Evolutionary conservation across 2,888 invertebrate genomes (phyloP).

Genomic region (Diachrysia chrysitis): DNA sequence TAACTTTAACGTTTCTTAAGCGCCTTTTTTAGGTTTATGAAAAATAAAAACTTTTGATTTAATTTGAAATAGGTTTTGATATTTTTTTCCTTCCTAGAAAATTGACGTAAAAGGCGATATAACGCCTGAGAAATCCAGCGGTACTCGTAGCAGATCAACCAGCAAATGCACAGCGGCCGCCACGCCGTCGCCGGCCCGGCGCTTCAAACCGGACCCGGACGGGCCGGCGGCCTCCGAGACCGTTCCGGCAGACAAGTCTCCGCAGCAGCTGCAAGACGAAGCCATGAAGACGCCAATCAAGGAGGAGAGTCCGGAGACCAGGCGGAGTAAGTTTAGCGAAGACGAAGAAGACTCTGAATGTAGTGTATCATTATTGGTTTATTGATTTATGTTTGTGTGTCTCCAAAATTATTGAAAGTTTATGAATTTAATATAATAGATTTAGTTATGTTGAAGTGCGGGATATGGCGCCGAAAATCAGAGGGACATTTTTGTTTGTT

Average conservation of each 20-base stretch:
- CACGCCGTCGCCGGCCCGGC: constrained; percentile 76
- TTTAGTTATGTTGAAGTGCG: neutral
- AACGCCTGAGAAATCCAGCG: constrained; percentile 80
- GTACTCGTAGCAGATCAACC: constrained; percentile 72
- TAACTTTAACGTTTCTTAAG: too few relatives aligned
- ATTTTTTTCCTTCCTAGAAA: constrained; percentile 82
- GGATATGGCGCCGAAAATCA: neutral
- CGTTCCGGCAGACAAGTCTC: constrained; percentile 24
- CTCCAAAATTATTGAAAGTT: neutral
- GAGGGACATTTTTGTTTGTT: neutral
- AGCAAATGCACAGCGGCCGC: constrained; percentile 77
- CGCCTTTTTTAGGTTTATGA: too few relatives aligned
- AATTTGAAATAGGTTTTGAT: too few relatives aligned
- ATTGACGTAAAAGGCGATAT: constrained; percentile 84
- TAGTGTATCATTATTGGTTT: neutral
- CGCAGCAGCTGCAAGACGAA: constrained; percentile 42
- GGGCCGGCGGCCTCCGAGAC: constrained; percentile 47
- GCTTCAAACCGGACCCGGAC: constrained; percentile 82
- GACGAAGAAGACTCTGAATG: neutral
- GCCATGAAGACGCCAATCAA: constrained; percentile 73
- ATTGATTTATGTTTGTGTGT: neutral
- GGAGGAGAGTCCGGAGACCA: constrained; percentile 75
- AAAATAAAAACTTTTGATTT: too few relatives aligned
- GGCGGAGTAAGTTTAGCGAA: constrained; percentile 73
- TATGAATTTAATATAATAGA: too few relatives aligned